phyloP scores from a whole-genome alignment of 2,113 vertebrate genomes.

The Cephalopholis sonnerati region DNA sequence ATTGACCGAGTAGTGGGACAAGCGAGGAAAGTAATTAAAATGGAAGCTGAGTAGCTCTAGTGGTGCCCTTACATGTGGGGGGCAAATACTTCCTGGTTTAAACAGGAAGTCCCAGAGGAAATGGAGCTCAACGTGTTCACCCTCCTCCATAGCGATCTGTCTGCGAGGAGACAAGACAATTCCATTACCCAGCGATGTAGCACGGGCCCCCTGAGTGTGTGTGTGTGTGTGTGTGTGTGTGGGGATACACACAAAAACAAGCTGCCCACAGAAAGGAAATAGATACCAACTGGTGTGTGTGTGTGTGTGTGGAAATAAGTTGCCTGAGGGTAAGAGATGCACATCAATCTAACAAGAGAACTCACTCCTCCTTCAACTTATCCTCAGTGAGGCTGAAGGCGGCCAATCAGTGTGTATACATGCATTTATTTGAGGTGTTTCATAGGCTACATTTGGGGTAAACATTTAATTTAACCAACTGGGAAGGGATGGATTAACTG shows the following conservation, averaged over 20 bases:
- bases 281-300: constrained; percentile 54
- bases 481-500: neutral
- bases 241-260: constrained; percentile 51
- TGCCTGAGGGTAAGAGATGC: constrained; percentile 54
- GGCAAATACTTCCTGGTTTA: constrained; percentile 65
- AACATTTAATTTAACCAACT: constrained; percentile 10
- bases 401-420: neutral
- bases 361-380: constrained; percentile 47
- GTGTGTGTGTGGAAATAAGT: constrained; percentile 51
- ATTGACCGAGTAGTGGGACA: constrained; percentile 34
- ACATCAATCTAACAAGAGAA: constrained; percentile 61
- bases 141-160: constrained; percentile 62
- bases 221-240: constrained; percentile 20
- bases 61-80: constrained; percentile 53
- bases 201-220: constrained; percentile 62
- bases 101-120: constrained; percentile 67
- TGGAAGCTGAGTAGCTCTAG: constrained; percentile 23
- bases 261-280: constrained; percentile 55
- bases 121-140: constrained; percentile 36
- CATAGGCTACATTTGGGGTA: neutral
- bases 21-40: constrained; percentile 65
- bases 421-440: neutral
- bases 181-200: constrained; percentile 77
- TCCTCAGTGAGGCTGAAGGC: constrained; percentile 7
- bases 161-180: constrained; percentile 77